Conservation (phyloP, 2,113 vertebrate genomes). For the Rhynchopsitta pachyrhyncha region DNA sequence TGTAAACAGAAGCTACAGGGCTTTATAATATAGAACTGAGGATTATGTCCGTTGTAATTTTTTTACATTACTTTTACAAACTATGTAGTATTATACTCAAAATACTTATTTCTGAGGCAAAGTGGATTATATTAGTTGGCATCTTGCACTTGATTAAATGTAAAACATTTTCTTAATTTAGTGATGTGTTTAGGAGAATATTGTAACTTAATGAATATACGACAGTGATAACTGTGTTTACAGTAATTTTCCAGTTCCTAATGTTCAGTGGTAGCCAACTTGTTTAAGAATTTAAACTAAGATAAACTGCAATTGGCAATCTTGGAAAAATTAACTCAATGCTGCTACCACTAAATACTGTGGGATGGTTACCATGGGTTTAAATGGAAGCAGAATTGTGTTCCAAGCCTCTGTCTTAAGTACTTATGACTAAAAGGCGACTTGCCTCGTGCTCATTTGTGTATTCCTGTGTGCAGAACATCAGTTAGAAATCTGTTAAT, state of each 20-base stretch:
- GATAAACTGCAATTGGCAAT: not conserved
- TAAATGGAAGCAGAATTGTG: slow-evolving; percentile 45
- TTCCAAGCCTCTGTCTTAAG: slow-evolving; percentile 54
- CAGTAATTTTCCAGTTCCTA: slow-evolving; percentile 35
- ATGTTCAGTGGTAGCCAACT: slow-evolving; percentile 52
- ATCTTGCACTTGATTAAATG: slow-evolving; percentile 60
- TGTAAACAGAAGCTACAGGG: slow-evolving; percentile 48
- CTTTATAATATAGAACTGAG: slow-evolving; percentile 42
- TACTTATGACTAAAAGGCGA: slow-evolving; percentile 63
- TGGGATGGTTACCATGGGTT: slow-evolving; percentile 3
- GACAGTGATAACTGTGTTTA: slow-evolving; percentile 61
- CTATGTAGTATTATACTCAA: slow-evolving; percentile 36
- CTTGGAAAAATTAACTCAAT: slow-evolving; percentile 25
- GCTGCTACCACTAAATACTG: slow-evolving; percentile 34
- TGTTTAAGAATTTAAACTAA: slow-evolving; percentile 16
- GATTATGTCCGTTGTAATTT: slow-evolving; percentile 47
- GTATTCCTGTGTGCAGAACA: slow-evolving; percentile 37
- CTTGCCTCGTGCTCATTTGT: slow-evolving; percentile 65
- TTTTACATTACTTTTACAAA: slow-evolving; percentile 21
- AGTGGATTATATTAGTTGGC: slow-evolving; percentile 27
- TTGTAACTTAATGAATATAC: slow-evolving; percentile 51
- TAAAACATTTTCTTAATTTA: slow-evolving; percentile 62
- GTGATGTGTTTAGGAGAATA: slow-evolving; percentile 50
- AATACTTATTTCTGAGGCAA: slow-evolving; percentile 43
- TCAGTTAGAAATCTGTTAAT: slow-evolving; percentile 45